Percentiles rank a stretch among this genome's conserved stretches.
These are phyloP conservation scores for Nansenia antarctica DNA, from an alignment of 2,113 vertebrate species.

Conservation along the genomic window DNA sequence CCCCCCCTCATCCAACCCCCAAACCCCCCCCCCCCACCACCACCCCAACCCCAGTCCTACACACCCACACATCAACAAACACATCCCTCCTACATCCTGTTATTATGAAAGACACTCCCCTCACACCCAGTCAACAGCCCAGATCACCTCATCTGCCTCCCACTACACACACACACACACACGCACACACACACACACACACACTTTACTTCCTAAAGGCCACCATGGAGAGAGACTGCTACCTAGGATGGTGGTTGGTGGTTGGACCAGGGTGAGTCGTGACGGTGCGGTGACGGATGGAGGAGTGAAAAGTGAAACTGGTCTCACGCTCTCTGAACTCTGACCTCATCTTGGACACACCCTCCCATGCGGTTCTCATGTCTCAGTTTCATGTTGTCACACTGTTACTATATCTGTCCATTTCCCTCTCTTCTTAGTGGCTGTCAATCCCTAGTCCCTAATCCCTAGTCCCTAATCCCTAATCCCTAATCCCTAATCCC, in stretches of 20 bases:
- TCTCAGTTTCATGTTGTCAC: slow-evolving; percentile 38
- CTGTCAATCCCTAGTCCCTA: slow-evolving; percentile 60
- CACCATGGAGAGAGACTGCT: slow-evolving; percentile 44
- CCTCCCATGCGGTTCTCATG: slow-evolving; percentile 31
- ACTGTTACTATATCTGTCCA: slow-evolving; percentile 24
- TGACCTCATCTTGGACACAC: slow-evolving; percentile 21
- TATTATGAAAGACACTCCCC: slow-evolving; percentile 18
- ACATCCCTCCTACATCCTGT: slow-evolving; percentile 22
- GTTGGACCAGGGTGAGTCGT: slow-evolving; percentile 18
- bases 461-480: no score
- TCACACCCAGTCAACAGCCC: slow-evolving; percentile 40
- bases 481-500: no score
- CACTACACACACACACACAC: not conserved
- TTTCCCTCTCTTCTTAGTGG: slow-evolving; percentile 60
- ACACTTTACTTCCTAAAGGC: not conserved
- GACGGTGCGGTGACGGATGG: slow-evolving; percentile 22
- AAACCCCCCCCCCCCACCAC: slow-evolving; percentile 51
- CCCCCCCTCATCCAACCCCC: slow-evolving; percentile 15
- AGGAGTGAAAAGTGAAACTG: slow-evolving; percentile 36
- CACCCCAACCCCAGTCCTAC: slow-evolving; percentile 30
- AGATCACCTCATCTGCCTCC: slow-evolving; percentile 37
- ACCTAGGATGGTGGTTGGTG: slow-evolving; percentile 43
- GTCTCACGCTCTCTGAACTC: slow-evolving; percentile 25
- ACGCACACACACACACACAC: not conserved
- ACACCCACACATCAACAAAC: not conserved